Base-by-base conservation (phyloP, 2,888 invertebrate genomes). In the Lapara coniferarum region DNA sequence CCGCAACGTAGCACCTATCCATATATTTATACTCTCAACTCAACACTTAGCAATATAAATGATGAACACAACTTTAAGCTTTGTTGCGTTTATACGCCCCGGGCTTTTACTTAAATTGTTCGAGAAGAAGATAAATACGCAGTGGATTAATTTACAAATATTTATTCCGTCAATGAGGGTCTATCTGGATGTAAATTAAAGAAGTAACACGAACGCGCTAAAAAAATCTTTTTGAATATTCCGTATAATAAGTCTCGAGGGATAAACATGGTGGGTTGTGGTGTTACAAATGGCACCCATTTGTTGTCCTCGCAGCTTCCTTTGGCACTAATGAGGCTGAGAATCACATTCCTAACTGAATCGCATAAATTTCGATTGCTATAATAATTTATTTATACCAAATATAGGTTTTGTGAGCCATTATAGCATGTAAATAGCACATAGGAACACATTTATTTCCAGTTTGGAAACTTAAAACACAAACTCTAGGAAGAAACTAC, bases 221-320 rank as follows among this genome's bases (percentile, higher is more conserved):
- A 55, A 58, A 25, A 68, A 73, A 73, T 72, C 70, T 70, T 71
- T 73, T 74, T 70, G 70, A 80, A 78, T 73, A 80, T 80, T 75
- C 67, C 71, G 77, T 73, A 75, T 74, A 79, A 79, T 79, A 80
- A 80, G 80, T 80, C 73, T 72, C 70, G 55, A 68, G 69, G 72
- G 73, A 78, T 82, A 79, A 82, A 81, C 81, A 82, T 79, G 80
- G 78, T 72, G 77, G 75, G 77, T 80, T 77, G 78, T 77, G 80
- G 82, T 77, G 78, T 80, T 77, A 85, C 79, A 85, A 85, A 86
- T 85, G 81, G 73, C 72, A 63, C 55, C 77, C 80, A 85, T 87
- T 85, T 82, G 82, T 85, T 81, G 81, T 81, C 79, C 81, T 74
- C 75, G 81, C 77, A 78, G 78, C 77, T 79, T 75, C 75, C 78